phyloP scores from a whole-genome alignment of 2,797 vertebrate genomes.

The Enteromius treurensis region DNA sequence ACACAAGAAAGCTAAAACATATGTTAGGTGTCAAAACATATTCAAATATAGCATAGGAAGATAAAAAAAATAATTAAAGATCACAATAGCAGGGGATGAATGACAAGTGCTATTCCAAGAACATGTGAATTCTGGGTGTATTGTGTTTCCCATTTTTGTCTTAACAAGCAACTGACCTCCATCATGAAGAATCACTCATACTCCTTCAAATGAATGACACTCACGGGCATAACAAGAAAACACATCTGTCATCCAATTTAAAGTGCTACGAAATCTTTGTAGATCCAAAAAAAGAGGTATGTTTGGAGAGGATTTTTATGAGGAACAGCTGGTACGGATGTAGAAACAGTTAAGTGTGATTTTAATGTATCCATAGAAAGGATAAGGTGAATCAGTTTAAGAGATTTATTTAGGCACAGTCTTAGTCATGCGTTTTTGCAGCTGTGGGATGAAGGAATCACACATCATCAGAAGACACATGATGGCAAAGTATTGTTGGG shows the following conservation, averaged over 20 bases:
- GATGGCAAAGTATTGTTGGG: neutral
- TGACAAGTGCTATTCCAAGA: constrained; percentile 4
- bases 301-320: neutral
- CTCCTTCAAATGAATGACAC: constrained; percentile 11
- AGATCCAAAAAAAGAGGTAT: neutral
- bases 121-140: neutral
- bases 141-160: neutral
- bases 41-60: neutral
- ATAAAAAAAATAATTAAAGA: neutral
- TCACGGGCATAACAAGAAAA: neutral
- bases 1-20: neutral
- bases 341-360: neutral
- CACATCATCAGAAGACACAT: neutral
- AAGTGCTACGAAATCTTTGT: constrained; percentile 11
- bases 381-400: neutral
- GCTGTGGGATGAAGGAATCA: neutral
- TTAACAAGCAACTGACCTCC: constrained; percentile 6
- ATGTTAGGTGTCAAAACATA: constrained; percentile 1
- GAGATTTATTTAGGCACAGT: neutral
- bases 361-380: neutral
- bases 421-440: neutral
- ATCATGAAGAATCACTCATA: constrained; percentile 22
- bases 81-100: neutral
- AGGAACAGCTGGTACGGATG: constrained; percentile 20
- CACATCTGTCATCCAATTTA: constrained; percentile 25